A percentile compares a stretch with the other conserved stretches of the same genome.
Evolutionary conservation across 1,140 invertebrate species (phyloP).

Genomic region (Dufourea novaeangliae): DNA sequence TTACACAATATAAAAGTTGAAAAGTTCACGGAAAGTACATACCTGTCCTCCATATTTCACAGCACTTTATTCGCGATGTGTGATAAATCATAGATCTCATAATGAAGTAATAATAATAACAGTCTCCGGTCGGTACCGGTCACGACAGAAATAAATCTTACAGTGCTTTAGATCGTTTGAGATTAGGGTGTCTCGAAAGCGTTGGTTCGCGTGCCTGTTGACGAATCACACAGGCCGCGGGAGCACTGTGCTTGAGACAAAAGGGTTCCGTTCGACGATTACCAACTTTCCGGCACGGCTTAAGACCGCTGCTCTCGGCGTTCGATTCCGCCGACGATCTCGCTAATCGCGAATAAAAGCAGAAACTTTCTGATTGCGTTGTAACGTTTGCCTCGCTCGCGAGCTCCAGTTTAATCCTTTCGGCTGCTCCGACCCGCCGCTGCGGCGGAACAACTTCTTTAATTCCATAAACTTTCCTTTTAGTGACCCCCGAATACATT

Average conservation of each 20-base stretch:
- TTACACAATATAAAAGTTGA: too few species aligned
- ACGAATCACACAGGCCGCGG: not conserved
- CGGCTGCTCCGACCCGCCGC: not conserved
- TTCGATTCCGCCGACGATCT: not conserved
- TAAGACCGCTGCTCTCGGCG: not conserved
- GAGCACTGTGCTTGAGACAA: not conserved
- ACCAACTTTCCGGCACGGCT: not conserved
- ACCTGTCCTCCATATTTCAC: too few species aligned
- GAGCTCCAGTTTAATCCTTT: conserved; percentile 44
- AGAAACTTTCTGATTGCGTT: conserved; percentile 36
- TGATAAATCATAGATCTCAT: too few species aligned
- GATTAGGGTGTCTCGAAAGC: conserved; percentile 16
- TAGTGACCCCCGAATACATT: conserved; percentile 32
- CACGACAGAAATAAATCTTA: conserved; percentile 14
- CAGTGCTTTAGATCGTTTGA: not conserved
- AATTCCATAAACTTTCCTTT: conserved; percentile 49
- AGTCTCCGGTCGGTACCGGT: not conserved
- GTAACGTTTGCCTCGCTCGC: conserved; percentile 18
- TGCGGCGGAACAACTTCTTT: conserved; percentile 41
- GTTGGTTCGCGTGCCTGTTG: conserved; percentile 16
- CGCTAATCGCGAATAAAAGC: conserved; percentile 46
- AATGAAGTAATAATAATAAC: not conserved
- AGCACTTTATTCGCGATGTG: too few species aligned
- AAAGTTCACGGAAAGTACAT: too few species aligned
- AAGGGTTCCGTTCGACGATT: not conserved